Evolutionary conservation across 2,797 vertebrate genomes (phyloP), one percentile per base, ranked within the genome.

Genomic region (Chromis chromis): DNA sequence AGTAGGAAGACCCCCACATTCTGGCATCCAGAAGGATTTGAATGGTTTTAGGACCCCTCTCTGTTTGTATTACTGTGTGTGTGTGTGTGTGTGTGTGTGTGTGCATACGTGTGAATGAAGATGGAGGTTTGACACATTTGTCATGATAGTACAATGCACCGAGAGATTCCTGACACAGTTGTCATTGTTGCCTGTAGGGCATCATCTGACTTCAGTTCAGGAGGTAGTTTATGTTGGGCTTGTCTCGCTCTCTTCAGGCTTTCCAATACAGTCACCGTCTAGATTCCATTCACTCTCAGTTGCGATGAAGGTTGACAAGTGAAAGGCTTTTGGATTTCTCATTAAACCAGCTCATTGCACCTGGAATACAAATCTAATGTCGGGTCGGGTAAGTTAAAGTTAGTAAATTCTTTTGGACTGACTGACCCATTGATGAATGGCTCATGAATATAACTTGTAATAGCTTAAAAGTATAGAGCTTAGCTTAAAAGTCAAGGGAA

Each of bases 111-210:
- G 31, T 31, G 31, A 31, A 31, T 31, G 6, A 48, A 17, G 52
- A 48, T 3, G 16, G 16, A 25, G 14, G 56, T 33, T 21, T 48
- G 82, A 56, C 74, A 65, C 27, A 76, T 57, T 59, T n/a, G 54
- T 59, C 50, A 76, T 56, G 55, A 40, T 24, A 40, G 50, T 44
- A 10, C 63, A 69, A 64, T 74, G 40, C 72, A 24, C 52, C 24
- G 28, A 56, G 33, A 85, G 67, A 90, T 74, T 90, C 78, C 76
- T 87, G 78, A 84, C 65, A 65, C 85, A 67, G 74, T 73, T 81
- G 88, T 89, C 88, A 89, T 87, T 72, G n/a, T 78, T 85, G 81
- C 85, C 83, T 84, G 70, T 61, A 50, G 71, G 83, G 65, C 67
- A 46, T 84, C 67, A 46, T 84, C 62, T 78, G 81, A 67, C 73